A percentile compares a stretch with the other conserved stretches of the same genome.
phyloP scores from a whole-genome alignment of 1,140 invertebrate species.

The Brachionus asplanchnoidis region DNA sequence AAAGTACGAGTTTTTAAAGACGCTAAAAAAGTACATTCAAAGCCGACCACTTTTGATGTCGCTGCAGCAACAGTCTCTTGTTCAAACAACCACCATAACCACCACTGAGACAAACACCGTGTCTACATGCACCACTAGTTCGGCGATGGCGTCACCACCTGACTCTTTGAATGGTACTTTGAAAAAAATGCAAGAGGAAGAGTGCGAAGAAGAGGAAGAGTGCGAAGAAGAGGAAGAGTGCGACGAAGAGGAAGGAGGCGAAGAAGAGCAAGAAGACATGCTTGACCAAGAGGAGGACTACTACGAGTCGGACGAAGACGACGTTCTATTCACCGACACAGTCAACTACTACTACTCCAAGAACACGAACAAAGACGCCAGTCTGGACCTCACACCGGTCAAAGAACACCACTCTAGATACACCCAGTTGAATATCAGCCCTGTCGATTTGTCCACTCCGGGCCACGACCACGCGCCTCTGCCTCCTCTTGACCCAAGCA shows the following conservation, averaged over 20 bases:
- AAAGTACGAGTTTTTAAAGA: slow-evolving; percentile 2
- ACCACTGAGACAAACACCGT: slow-evolving; percentile 6
- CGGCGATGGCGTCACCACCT: neutral
- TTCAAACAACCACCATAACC: neutral
- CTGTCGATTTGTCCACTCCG: neutral
- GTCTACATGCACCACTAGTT: neutral
- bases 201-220: neutral
- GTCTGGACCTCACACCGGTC: neutral
- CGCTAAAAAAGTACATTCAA: neutral
- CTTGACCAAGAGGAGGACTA: neutral
- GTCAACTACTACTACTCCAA: slow-evolving; percentile 17
- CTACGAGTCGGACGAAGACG: neutral
- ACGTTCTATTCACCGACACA: neutral
- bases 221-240: neutral
- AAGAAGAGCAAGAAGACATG: neutral
- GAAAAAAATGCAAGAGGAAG: neutral
- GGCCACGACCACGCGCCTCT: neutral
- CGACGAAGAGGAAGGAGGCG: neutral
- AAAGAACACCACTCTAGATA: neutral
- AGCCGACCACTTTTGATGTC: neutral
- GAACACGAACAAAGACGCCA: neutral
- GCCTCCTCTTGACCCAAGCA: neutral
- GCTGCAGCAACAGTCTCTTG: neutral
- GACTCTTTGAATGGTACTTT: neutral
- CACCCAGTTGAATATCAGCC: neutral